Conservation (phyloP, 2,113 vertebrate species). For the Perccottus glenii region DNA sequence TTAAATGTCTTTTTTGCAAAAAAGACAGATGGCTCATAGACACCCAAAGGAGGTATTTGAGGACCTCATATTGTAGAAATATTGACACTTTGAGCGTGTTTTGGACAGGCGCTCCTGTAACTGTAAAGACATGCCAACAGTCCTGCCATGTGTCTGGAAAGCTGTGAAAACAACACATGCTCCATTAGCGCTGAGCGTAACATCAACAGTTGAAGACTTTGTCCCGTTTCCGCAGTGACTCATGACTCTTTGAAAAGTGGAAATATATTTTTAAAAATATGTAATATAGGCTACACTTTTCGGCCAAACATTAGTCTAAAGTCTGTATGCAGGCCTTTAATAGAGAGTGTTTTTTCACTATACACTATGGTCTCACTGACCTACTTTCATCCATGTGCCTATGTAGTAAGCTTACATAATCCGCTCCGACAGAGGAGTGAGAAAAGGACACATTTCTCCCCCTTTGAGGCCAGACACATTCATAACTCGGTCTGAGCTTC, state of each 20-base stretch:
- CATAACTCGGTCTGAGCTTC: constrained; percentile 11
- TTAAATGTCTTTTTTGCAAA: too few relatives aligned
- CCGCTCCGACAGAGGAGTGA: constrained; percentile 4
- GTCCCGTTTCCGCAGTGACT: constrained; percentile 23
- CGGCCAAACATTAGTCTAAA: not conserved
- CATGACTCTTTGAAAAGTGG: not conserved
- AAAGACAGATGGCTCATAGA: too few relatives aligned
- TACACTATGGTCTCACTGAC: constrained; percentile 13
- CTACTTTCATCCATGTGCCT: constrained; percentile 22
- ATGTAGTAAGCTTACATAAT: constrained; percentile 14
- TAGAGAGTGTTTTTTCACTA: not conserved
- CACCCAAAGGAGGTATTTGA: too few relatives aligned
- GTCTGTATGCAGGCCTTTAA: not conserved
- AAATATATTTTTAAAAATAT: not conserved
- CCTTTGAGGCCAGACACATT: constrained; percentile 18
- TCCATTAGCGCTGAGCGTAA: constrained; percentile 16
- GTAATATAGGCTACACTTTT: too few relatives aligned
- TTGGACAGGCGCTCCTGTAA: not conserved
- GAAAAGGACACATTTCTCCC: constrained; percentile 1
- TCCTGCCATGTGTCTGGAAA: constrained; percentile 9
- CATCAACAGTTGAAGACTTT: constrained; percentile 24
- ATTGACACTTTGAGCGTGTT: not conserved
- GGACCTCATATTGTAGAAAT: not conserved
- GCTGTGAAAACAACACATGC: constrained; percentile 28
- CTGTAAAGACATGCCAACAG: constrained; percentile 14